Percentiles rank a stretch among this genome's conserved stretches.
phyloP scores from a whole-genome alignment of 2,888 invertebrate genomes.

The Ecliptopera silaceata region DNA sequence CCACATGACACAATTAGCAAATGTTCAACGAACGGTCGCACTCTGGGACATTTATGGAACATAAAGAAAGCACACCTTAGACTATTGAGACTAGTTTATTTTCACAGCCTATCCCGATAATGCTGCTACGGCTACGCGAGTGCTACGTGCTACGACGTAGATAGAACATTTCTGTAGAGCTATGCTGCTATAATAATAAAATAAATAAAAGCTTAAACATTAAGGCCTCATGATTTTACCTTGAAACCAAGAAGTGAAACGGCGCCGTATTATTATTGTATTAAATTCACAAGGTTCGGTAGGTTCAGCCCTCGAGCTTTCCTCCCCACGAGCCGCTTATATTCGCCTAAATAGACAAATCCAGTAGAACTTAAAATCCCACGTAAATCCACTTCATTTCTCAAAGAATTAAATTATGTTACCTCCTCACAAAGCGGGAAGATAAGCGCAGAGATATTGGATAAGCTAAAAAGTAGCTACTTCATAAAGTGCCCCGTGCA shows the following conservation, averaged over 20 bases:
- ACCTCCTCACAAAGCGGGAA: constrained; percentile 46
- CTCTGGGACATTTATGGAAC: constrained; percentile 26
- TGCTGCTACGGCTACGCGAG: constrained; percentile 38
- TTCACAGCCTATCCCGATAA: constrained; percentile 14
- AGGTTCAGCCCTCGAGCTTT: constrained; percentile 21
- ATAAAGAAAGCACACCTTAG: constrained; percentile 32
- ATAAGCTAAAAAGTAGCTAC: constrained; percentile 48
- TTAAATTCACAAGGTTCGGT: constrained; percentile 29
- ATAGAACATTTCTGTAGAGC: neutral
- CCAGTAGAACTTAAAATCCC: constrained; percentile 51
- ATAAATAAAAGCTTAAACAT: neutral
- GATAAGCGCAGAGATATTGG: constrained; percentile 45
- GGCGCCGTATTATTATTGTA: constrained; percentile 29
- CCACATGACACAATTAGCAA: constrained; percentile 41
- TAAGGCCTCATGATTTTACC: neutral
- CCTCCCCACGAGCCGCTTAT: constrained; percentile 43
- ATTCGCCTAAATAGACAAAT: constrained; percentile 57
- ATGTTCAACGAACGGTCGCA: constrained; percentile 29
- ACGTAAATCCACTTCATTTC: constrained; percentile 51
- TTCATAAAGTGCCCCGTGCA: constrained; percentile 41
- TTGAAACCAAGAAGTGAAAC: constrained; percentile 27
- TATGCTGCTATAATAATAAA: neutral
- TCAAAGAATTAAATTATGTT: constrained; percentile 53
- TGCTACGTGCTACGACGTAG: constrained; percentile 45
- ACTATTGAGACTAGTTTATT: constrained; percentile 16